Evolutionary conservation across 2,113 vertebrate genomes (phyloP).

Genomic region (Steatornis caripensis): DNA sequence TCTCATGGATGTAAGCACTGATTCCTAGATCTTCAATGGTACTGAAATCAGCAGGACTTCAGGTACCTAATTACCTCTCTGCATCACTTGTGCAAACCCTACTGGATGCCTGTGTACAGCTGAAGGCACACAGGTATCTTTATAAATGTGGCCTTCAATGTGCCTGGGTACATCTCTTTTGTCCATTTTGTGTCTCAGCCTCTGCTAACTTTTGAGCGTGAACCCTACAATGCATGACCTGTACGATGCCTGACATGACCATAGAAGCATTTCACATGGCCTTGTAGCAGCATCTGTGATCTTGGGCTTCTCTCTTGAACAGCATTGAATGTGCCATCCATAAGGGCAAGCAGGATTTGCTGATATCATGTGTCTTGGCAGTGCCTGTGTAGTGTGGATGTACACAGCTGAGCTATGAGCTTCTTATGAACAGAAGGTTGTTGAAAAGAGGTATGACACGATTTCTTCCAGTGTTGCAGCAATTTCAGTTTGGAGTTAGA

Average conservation of each 20-base stretch:
- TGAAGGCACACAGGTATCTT: background rate
- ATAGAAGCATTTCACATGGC: background rate
- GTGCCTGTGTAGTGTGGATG: background rate
- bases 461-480: background rate
- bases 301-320: background rate
- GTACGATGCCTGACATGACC: background rate
- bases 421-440: background rate
- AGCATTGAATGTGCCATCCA: background rate
- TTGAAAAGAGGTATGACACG: background rate
- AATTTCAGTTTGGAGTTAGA: background rate
- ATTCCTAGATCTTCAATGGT: background rate
- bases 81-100: background rate
- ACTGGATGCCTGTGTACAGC: background rate
- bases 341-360: background rate
- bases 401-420: too few relatives aligned
- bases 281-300: background rate
- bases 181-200: background rate
- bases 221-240: background rate
- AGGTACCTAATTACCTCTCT: background rate
- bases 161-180: background rate
- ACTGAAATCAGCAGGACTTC: background rate
- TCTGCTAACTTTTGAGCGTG: background rate
- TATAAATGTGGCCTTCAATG: background rate
- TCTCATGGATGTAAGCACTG: background rate
- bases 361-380: background rate